These are phyloP conservation scores for Oreortyx pictus DNA, from an alignment of 2,797 vertebrate species.

Conservation along the genomic window DNA sequence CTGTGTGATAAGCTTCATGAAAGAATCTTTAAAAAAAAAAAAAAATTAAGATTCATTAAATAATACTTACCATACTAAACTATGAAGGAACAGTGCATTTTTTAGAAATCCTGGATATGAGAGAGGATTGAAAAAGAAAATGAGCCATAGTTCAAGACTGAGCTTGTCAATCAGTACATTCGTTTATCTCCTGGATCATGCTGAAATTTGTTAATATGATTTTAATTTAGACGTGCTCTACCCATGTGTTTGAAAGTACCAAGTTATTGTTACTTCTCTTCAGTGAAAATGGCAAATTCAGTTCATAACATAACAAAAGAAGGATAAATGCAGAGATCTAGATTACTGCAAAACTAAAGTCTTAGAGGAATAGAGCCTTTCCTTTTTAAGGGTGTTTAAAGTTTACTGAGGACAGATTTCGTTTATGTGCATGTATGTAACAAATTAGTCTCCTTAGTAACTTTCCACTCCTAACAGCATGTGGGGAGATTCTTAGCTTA, in stretches of 20 bases:
- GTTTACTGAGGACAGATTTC: background rate
- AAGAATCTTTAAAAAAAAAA: background rate
- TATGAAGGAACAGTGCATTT: background rate
- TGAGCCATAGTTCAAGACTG: background rate
- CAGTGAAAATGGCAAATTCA: background rate
- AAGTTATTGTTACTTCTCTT: background rate
- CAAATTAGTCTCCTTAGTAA: background rate
- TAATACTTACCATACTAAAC: background rate
- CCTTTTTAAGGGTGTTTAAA: background rate
- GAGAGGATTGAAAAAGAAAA: background rate
- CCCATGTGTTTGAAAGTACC: background rate
- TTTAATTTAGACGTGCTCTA: background rate
- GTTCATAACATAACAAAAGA: background rate
- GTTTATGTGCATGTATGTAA: background rate
- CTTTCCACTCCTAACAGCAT: background rate
- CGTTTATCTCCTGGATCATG: background rate
- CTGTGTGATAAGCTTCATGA: background rate
- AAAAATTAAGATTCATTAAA: background rate
- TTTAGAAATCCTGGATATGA: background rate
- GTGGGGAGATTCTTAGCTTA: background rate
- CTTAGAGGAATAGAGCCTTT: background rate
- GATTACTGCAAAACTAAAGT: background rate
- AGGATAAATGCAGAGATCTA: background rate
- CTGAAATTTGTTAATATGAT: slow-evolving; percentile 5
- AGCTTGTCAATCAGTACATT: background rate